Evolutionary conservation across 2,113 vertebrate genomes (phyloP).

Genomic region (Harpagus bidentatus): DNA sequence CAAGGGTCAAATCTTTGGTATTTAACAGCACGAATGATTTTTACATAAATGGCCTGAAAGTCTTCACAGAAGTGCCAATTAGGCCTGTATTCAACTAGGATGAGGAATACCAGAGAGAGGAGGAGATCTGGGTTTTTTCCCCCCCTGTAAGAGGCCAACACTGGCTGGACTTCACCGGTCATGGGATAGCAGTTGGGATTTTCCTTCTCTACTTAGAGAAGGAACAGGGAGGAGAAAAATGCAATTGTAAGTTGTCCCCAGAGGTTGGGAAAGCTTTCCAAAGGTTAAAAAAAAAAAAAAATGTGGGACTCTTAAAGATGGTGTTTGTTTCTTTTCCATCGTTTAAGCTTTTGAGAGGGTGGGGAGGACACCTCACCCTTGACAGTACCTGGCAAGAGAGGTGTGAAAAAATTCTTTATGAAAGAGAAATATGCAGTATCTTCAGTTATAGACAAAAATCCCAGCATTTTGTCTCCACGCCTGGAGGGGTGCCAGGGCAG

Average conservation of each 20-base stretch:
- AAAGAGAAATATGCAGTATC: neutral
- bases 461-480: neutral
- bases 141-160: neutral
- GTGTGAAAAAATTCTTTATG: neutral
- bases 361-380: neutral
- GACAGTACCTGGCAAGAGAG: neutral
- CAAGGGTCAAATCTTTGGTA: neutral
- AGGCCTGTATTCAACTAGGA: neutral
- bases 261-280: neutral
- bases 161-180: neutral
- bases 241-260: neutral
- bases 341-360: neutral
- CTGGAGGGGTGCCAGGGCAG: rapidly evolving
- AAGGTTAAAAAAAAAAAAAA: neutral
- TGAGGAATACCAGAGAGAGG: neutral
- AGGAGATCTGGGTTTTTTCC: neutral
- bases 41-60: neutral
- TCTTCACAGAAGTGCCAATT: neutral
- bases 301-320: neutral
- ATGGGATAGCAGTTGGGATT: neutral
- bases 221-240: neutral
- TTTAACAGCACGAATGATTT: neutral
- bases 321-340: neutral
- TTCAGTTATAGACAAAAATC: neutral
- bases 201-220: neutral